Conservation (phyloP, 1,140 invertebrate species). For the Lutraria rhynchaena region DNA sequence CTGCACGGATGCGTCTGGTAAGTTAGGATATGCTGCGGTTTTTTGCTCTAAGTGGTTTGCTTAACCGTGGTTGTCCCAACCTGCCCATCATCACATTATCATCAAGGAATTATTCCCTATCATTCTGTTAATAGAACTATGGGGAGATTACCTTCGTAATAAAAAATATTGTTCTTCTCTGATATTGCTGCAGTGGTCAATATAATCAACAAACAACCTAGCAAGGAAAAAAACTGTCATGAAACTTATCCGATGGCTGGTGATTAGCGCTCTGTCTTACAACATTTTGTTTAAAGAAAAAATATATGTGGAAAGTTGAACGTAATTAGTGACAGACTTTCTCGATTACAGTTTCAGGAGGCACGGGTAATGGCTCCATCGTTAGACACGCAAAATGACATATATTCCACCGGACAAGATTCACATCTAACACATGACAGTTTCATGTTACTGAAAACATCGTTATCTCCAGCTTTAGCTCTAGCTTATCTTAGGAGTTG, state of each 20-base stretch:
- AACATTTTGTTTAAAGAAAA: constrained; percentile 44
- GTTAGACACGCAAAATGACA: no score
- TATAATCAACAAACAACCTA: constrained; percentile 43
- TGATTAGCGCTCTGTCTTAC: constrained; percentile 14
- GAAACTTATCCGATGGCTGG: constrained; percentile 25
- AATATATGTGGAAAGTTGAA: constrained; percentile 38
- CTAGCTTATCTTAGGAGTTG: no score
- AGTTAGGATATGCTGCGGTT: constrained; percentile 26
- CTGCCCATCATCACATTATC: constrained; percentile 28
- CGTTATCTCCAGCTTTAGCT: no score
- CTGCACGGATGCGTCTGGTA: constrained; percentile 44
- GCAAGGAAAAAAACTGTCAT: constrained; percentile 42
- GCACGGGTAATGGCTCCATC: no score
- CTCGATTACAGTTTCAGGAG: constrained; percentile 34
- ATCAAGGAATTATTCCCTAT: constrained; percentile 59
- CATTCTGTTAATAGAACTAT: background rate
- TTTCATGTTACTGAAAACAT: no score
- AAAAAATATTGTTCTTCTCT: constrained; percentile 30
- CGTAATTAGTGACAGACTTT: constrained; percentile 43
- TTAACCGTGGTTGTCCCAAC: background rate
- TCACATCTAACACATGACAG: no score
- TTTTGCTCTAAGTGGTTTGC: constrained; percentile 40
- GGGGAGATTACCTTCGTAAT: background rate
- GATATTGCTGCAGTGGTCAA: constrained; percentile 47
- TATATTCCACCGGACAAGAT: no score